Evolutionary conservation across 2,113 vertebrate genomes (phyloP).

Genomic region (Leucosticte australis): DNA sequence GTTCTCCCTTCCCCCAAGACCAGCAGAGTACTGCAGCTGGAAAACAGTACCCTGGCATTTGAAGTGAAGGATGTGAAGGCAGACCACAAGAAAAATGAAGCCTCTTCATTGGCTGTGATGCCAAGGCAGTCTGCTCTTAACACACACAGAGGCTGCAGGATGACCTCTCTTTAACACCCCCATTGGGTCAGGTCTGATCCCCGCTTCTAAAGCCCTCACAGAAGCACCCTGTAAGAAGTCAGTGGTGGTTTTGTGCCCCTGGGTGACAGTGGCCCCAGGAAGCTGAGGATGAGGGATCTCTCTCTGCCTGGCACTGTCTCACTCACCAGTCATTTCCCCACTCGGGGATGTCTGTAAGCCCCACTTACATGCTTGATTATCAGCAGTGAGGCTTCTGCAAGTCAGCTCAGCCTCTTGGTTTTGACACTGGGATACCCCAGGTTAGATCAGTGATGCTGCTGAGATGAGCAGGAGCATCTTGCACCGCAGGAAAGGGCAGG

Average conservation of each 20-base stretch:
- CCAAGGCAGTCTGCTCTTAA: not conserved
- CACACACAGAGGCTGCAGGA: not conserved
- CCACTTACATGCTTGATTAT: not conserved
- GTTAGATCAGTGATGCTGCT: not conserved
- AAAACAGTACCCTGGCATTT: not conserved
- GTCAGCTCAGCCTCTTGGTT: not conserved
- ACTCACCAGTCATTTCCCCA: rapidly evolving
- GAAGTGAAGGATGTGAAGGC: not conserved
- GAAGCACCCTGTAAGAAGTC: not conserved
- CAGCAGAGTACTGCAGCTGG: not conserved
- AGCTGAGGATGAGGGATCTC: not conserved
- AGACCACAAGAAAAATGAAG: not conserved
- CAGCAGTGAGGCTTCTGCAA: not conserved
- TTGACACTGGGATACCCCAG: not conserved
- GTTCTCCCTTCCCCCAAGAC: not conserved
- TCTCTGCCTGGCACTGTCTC: not conserved
- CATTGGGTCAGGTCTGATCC: not conserved
- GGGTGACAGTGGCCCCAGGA: not conserved
- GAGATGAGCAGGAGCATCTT: not conserved
- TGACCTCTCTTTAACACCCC: not conserved
- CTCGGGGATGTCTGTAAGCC: not conserved
- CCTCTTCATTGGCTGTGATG: rapidly evolving
- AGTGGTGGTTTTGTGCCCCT: rapidly evolving
- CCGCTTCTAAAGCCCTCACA: not conserved
- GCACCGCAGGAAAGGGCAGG: not conserved